Conservation (phyloP, 2,888 invertebrate species). For the Chaetogeoica ovagalla region DNA sequence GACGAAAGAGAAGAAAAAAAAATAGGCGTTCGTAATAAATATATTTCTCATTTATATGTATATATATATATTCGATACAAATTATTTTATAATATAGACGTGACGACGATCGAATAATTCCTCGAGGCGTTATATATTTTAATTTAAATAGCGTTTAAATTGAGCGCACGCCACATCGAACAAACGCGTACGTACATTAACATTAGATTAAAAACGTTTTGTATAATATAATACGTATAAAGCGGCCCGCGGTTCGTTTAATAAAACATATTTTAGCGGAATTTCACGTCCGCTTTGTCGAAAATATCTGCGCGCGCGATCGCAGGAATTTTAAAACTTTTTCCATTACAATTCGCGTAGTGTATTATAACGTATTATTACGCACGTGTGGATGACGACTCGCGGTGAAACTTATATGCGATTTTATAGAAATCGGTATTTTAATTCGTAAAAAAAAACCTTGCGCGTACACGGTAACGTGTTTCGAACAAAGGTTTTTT, state of each 20-base stretch:
- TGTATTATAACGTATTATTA: no score
- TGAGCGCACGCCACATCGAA: not conserved
- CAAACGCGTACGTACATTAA: not conserved
- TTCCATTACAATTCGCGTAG: not conserved
- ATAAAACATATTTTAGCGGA: slow-evolving; percentile 22
- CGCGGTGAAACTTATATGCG: no score
- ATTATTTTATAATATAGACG: no score
- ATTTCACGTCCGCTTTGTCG: not conserved
- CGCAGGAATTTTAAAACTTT: not conserved
- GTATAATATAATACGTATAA: not conserved
- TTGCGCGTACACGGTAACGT: not conserved
- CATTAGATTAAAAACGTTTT: slow-evolving; percentile 9
- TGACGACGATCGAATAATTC: not conserved
- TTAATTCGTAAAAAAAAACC: no score
- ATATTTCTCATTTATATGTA: no score
- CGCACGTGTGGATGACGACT: no score
- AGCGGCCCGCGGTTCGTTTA: no score
- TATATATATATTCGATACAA: no score
- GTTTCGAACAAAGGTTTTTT: not conserved
- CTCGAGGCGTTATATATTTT: slow-evolving; percentile 19
- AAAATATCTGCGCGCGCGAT: not conserved
- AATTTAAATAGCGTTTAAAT: slow-evolving; percentile 30
- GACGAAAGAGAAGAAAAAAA: no score
- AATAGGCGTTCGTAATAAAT: no score
- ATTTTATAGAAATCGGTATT: no score